A percentile compares a stretch with the other conserved stretches of the same genome.
Conservation (phyloP, 2,113 vertebrate species). For the Colius striatus region DNA sequence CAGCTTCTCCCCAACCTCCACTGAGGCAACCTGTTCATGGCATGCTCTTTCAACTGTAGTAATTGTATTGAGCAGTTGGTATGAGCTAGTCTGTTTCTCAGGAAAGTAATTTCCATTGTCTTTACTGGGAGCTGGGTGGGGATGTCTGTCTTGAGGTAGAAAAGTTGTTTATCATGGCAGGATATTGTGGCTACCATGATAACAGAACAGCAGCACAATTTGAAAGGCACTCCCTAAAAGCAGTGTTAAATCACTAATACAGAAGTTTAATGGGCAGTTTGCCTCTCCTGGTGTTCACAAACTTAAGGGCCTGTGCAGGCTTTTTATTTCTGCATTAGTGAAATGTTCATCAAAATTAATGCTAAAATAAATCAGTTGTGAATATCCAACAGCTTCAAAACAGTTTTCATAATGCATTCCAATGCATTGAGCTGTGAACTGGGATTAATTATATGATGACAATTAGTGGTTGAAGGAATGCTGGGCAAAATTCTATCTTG, state of each 20-base stretch:
- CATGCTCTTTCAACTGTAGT: not conserved
- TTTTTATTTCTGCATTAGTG: not conserved
- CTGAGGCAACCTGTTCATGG: not conserved
- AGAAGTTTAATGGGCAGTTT: not conserved
- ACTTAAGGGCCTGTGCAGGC: not conserved
- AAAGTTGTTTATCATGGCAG: conserved; percentile 48
- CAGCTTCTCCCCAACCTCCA: not conserved
- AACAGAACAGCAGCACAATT: conserved; percentile 35
- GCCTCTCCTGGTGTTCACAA: not conserved
- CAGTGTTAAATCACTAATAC: not conserved
- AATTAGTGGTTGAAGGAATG: conserved; percentile 4
- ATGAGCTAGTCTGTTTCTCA: not conserved
- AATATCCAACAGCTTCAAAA: not conserved
- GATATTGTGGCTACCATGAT: conserved; percentile 49
- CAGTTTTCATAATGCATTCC: conserved; percentile 20
- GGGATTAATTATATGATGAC: not conserved
- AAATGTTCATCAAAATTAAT: not conserved
- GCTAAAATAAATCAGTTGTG: not conserved
- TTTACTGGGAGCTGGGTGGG: conserved; percentile 25
- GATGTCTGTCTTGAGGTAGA: conserved; percentile 42
- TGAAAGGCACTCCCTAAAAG: conserved; percentile 42
- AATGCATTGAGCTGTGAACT: conserved; percentile 20
- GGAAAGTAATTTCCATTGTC: conserved; percentile 41
- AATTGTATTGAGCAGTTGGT: not conserved
- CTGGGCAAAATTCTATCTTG: not conserved